phyloP scores from a whole-genome alignment of 1,140 invertebrate species.

The Pachypsylla venusta region DNA sequence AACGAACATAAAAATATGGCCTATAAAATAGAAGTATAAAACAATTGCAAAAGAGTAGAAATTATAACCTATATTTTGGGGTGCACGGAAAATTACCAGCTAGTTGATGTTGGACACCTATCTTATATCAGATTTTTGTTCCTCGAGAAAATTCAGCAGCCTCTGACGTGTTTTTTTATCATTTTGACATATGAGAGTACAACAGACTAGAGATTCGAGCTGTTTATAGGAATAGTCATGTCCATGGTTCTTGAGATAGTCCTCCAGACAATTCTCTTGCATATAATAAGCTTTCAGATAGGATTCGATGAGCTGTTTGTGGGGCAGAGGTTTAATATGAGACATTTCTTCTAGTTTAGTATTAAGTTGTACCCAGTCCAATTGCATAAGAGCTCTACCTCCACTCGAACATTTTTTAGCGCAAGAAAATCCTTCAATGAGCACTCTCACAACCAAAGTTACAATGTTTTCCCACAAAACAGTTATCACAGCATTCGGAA shows the following conservation, averaged over 20 bases:
- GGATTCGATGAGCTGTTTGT: constrained; percentile 76
- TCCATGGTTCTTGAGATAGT: constrained; percentile 71
- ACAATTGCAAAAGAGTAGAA: too few species aligned
- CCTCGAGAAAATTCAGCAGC: constrained; percentile 54
- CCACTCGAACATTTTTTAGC: constrained; percentile 91
- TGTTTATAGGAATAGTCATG: constrained; percentile 85
- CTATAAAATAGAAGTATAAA: too few species aligned
- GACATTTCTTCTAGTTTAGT: constrained; percentile 80
- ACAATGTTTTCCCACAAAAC: constrained; percentile 77
- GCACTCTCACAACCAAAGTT: constrained; percentile 60
- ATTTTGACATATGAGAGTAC: constrained; percentile 56
- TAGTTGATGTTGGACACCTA: too few species aligned
- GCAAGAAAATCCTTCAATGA: constrained; percentile 86
- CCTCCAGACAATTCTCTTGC: constrained; percentile 69
- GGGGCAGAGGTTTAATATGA: constrained; percentile 64
- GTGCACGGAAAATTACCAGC: too few species aligned
- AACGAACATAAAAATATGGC: too few species aligned
- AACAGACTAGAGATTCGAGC: constrained; percentile 64
- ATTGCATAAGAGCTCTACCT: constrained; percentile 89
- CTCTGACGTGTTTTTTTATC: constrained; percentile 72
- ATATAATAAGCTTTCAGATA: constrained; percentile 96
- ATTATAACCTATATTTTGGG: too few species aligned
- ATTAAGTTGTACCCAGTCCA: constrained; percentile 91
- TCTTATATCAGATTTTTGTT: constrained; percentile 16
- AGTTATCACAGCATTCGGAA: constrained; percentile 50